A percentile compares a stretch with the other conserved stretches of the same genome.
These are phyloP conservation scores for Clarias magur DNA, from an alignment of 2,113 vertebrate species.

Conservation along the genomic window DNA sequence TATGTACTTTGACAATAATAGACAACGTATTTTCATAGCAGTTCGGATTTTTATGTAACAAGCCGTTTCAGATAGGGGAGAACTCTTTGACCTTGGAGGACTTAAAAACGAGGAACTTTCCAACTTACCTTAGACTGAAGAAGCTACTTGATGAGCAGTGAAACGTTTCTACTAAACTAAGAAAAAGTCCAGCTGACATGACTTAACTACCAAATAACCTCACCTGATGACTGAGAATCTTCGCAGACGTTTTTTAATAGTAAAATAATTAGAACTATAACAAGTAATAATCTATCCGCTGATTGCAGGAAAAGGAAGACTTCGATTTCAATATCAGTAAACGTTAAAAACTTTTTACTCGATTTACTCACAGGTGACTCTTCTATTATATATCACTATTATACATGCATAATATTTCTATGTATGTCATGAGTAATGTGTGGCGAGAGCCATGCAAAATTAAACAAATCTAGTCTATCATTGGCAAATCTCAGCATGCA, in stretches of 20 bases:
- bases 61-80: too few relatives aligned
- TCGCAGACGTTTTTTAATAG: background rate
- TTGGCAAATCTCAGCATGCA: slow-evolving; percentile 59
- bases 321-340: background rate
- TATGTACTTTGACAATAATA: too few relatives aligned
- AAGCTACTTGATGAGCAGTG: too few relatives aligned
- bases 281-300: background rate
- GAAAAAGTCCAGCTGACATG: too few relatives aligned
- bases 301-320: background rate
- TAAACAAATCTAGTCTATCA: slow-evolving; percentile 41
- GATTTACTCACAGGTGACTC: background rate
- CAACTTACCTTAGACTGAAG: too few relatives aligned
- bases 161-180: too few relatives aligned
- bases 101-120: too few relatives aligned
- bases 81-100: too few relatives aligned
- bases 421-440: slow-evolving; percentile 36
- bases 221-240: too few relatives aligned
- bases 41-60: background rate
- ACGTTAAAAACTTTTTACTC: slow-evolving; percentile 5
- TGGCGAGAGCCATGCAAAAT: slow-evolving; percentile 62
- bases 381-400: background rate
- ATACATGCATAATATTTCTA: slow-evolving; percentile 60
- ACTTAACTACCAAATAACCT: too few relatives aligned
- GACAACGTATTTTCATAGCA: background rate
- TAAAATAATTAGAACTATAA: too few relatives aligned